Base-by-base conservation (phyloP, 2,888 invertebrate species). In the Eupsilia transversa region DNA sequence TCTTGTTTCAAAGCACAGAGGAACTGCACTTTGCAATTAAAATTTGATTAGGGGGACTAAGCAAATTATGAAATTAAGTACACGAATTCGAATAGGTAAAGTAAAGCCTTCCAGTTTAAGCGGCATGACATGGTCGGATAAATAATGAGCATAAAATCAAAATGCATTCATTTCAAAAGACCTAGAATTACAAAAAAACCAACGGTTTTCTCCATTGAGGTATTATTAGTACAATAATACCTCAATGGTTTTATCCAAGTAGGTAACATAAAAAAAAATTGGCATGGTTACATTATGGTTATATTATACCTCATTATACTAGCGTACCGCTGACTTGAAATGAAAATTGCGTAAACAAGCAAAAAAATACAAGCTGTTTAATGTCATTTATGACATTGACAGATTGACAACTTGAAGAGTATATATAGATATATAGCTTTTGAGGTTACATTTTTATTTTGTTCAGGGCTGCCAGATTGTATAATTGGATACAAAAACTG, bases 391-490 rank as follows among this genome's bases (percentile, higher is more conserved):
- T 69, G 78, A 80, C 82, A 77, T 54, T 79, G 74, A 79, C 79
- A 74, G 52, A 41, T 77, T 67, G 76, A 76, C 52, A 67, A 20
- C 17, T 74, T 74, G 64, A 52, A 49, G 66, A 63, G 49, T 52
- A n/a, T n/a, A n/a, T n/a, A n/a, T n/a, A n/a, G n/a, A n/a, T n/a
- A n/a, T n/a, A n/a, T n/a, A 38, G 3, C 38, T 72, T 76, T 81
- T 52, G 35, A 82, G 80, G 80, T 80, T 80, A 80, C 56, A 49
- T 82, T 73, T 77, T n/a, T n/a, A n/a, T n/a, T n/a, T n/a, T n/a
- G n/a, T n/a, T n/a, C n/a, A n/a, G n/a, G n/a, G n/a, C n/a, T n/a
- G n/a, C n/a, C n/a, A n/a, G n/a, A n/a, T n/a, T n/a, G n/a, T n/a
- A n/a, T n/a, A n/a, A n/a, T n/a, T n/a, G n/a, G n/a, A n/a, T n/a